Percentiles rank a stretch among this genome's conserved stretches.
phyloP scores from a whole-genome alignment of 2,797 vertebrate species.

The Paratrypauchen microcephalus region DNA sequence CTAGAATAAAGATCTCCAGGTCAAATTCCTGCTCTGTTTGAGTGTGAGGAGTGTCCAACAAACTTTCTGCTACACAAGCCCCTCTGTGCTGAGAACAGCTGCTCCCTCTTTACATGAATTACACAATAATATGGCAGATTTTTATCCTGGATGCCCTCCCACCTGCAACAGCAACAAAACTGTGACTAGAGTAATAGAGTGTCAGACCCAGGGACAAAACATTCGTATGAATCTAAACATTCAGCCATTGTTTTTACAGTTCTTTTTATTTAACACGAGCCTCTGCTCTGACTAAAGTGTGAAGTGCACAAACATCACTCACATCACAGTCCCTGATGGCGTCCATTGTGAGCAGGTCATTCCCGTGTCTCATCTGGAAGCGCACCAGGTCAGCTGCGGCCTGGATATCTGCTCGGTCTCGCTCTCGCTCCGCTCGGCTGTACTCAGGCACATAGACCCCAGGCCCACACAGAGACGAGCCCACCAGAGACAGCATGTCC shows the following conservation, averaged over 20 bases:
- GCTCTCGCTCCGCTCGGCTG: slow-evolving; percentile 65
- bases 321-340: slow-evolving; percentile 78
- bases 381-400: slow-evolving; percentile 78
- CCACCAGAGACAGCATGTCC: slow-evolving; percentile 74
- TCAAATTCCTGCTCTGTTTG: background rate
- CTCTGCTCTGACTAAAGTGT: background rate
- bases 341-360: slow-evolving; percentile 84
- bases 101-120: background rate
- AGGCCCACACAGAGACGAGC: slow-evolving; percentile 33
- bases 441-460: slow-evolving; percentile 41
- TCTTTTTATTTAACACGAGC: background rate
- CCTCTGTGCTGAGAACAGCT: background rate
- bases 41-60: background rate
- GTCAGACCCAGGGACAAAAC: no score
- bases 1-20: background rate
- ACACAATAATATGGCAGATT: background rate
- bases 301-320: slow-evolving; percentile 40
- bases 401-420: slow-evolving; percentile 73
- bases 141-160: background rate
- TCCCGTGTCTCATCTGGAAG: slow-evolving; percentile 84
- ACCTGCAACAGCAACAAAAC: no score
- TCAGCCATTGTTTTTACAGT: background rate
- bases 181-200: no score
- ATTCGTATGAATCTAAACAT: no score
- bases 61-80: background rate